phyloP scores from a whole-genome alignment of 2,113 vertebrate genomes.

The Bubo scandiacus region DNA sequence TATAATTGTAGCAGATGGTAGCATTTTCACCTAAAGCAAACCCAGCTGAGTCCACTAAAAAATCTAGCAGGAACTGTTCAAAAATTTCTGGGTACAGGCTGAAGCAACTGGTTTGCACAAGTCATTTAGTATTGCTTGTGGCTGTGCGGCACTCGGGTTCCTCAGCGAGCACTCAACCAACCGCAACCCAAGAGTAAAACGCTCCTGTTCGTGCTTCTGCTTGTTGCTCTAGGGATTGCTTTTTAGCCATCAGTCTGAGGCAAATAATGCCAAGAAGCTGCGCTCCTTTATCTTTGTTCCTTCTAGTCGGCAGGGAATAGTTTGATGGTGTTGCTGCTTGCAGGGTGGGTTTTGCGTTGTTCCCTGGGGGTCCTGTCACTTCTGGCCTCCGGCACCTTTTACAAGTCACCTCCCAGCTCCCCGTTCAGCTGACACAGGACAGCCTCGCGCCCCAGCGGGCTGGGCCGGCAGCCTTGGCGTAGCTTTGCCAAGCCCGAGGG shows the following conservation, averaged over 20 bases:
- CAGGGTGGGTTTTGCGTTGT: rapidly evolving
- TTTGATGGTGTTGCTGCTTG: background rate
- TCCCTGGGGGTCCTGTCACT: background rate
- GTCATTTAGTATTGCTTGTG: rapidly evolving
- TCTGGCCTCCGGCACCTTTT: background rate
- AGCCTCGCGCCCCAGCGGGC: background rate
- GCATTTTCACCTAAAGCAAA: conserved; percentile 44
- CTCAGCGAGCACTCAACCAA: rapidly evolving
- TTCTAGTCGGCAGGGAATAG: rapidly evolving
- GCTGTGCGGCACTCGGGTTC: rapidly evolving
- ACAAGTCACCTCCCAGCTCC: too few relatives aligned
- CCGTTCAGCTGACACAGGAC: rapidly evolving
- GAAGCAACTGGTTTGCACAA: background rate
- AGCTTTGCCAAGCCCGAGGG: background rate
- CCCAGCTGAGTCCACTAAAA: conserved; percentile 19
- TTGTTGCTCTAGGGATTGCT: background rate
- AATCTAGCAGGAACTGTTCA: background rate
- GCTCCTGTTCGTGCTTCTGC: background rate
- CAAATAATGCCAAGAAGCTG: rapidly evolving
- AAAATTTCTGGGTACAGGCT: background rate
- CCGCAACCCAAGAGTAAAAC: background rate
- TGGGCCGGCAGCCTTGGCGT: rapidly evolving
- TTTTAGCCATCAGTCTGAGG: rapidly evolving
- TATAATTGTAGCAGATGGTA: conserved; percentile 38
- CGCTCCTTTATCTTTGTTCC: background rate